Conservation (phyloP, 2,113 vertebrate genomes). For the Callocephalon fimbriatum region DNA sequence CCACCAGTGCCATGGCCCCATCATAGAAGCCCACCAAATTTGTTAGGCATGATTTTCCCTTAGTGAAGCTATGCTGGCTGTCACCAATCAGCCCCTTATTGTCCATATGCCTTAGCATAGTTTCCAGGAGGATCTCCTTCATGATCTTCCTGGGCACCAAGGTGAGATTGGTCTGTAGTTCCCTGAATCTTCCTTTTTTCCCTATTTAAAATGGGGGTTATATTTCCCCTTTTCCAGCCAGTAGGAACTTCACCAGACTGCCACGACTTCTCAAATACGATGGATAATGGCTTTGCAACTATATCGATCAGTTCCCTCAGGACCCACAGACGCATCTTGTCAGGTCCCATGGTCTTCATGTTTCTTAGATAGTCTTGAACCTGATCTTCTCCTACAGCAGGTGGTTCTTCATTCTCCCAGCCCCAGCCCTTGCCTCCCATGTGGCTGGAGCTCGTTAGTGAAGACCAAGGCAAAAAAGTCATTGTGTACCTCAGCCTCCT, state of each 20-base stretch:
- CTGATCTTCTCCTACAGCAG: not conserved
- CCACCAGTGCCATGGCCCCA: not conserved
- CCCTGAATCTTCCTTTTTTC: not conserved
- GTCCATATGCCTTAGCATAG: not conserved
- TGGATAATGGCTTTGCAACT: not conserved
- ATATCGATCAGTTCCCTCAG: not conserved
- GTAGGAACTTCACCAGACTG: not conserved
- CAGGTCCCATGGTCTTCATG: not conserved
- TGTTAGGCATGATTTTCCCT: not conserved
- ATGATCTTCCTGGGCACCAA: not conserved
- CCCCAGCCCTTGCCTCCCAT: not conserved
- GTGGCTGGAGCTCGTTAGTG: not conserved
- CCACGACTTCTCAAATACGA: not conserved
- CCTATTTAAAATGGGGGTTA: not conserved
- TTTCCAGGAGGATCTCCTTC: not conserved
- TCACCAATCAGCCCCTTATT: not conserved
- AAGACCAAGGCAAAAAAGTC: not conserved
- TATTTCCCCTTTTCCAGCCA: not conserved
- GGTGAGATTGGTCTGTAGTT: not conserved
- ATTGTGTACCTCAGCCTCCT: not conserved
- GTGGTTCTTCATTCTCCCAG: not conserved
- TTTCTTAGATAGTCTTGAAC: not conserved
- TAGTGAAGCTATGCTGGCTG: not conserved
- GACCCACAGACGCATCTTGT: not conserved
- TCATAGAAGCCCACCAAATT: not conserved